Percentiles rank a stretch among this genome's conserved stretches.
These are phyloP conservation scores for Toxotes lorentzi DNA, from an alignment of 2,797 vertebrate species.

Conservation along the genomic window DNA sequence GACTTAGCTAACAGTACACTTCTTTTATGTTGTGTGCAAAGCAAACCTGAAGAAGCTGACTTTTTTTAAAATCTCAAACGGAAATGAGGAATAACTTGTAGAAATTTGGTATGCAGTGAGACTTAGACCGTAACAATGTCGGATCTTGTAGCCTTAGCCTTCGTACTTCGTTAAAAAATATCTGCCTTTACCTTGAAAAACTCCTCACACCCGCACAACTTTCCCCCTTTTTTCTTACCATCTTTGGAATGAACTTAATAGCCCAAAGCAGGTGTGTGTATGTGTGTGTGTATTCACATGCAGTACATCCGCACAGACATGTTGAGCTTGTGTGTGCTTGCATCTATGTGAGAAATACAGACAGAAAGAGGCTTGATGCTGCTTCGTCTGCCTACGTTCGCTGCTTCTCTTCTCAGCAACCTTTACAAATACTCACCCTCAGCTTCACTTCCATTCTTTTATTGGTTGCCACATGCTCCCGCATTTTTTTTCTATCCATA, in stretches of 20 bases:
- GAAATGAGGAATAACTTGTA: background rate
- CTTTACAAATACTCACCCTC: constrained; percentile 61
- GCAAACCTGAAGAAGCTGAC: background rate
- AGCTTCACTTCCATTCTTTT: constrained; percentile 62
- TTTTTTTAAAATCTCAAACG: no score
- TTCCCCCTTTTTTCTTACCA: background rate
- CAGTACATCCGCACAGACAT: constrained; percentile 37
- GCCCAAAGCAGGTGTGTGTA: constrained; percentile 32
- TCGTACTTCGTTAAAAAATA: constrained; percentile 6
- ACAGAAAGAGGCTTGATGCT: constrained; percentile 46
- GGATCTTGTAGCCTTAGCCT: background rate
- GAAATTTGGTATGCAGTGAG: background rate
- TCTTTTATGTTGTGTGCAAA: background rate
- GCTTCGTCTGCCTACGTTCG: constrained; percentile 50
- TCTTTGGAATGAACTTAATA: constrained; percentile 28
- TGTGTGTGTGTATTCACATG: constrained; percentile 40
- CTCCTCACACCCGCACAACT: constrained; percentile 16
- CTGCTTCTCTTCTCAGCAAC: constrained; percentile 54
- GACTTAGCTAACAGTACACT: no score
- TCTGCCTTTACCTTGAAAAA: constrained; percentile 8
- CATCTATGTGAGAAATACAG: constrained; percentile 41
- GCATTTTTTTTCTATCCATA: constrained; percentile 40
- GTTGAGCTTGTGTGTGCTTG: constrained; percentile 48
- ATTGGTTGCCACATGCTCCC: constrained; percentile 58
- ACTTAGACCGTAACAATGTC: background rate